Evolutionary conservation across 2,797 vertebrate species (phyloP).

Genomic region (Sylvia borin): DNA sequence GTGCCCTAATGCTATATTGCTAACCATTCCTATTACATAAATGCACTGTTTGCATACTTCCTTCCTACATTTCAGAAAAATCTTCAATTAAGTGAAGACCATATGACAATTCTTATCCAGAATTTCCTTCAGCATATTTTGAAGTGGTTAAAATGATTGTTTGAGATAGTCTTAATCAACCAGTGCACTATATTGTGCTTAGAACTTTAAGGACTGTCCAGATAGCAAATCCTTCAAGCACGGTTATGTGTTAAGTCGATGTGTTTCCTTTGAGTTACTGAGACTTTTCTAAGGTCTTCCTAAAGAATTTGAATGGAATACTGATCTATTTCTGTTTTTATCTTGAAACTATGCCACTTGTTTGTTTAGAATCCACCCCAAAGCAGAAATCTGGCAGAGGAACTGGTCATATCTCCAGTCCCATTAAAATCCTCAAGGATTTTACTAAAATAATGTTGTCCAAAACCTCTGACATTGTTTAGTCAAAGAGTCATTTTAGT

Average conservation of each 20-base stretch:
- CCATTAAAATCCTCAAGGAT: not conserved
- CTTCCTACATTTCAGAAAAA: constrained; percentile 69
- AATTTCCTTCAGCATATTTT: constrained; percentile 62
- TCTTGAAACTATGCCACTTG: not conserved
- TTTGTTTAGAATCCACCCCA: not conserved
- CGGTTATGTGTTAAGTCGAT: not conserved
- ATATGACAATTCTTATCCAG: constrained; percentile 58
- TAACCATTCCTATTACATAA: constrained; percentile 76
- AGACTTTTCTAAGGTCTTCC: not conserved
- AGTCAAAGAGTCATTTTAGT: not conserved
- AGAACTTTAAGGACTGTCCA: not conserved
- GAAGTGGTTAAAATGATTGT: constrained; percentile 54
- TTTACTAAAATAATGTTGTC: not conserved
- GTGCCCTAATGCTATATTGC: constrained; percentile 75
- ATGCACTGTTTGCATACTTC: constrained; percentile 70
- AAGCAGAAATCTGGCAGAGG: not conserved
- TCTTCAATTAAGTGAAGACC: constrained; percentile 75
- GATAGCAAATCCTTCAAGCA: not conserved
- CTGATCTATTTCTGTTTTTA: not conserved
- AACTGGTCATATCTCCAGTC: not conserved
- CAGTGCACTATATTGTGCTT: not conserved
- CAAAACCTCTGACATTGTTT: not conserved
- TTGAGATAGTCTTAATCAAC: constrained; percentile 23
- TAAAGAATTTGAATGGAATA: not conserved
- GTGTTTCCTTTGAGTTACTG: not conserved